Percentiles rank a stretch among this genome's conserved stretches.
Evolutionary conservation across 2,797 vertebrate species (phyloP).

Genomic region (Rhinella marina): DNA sequence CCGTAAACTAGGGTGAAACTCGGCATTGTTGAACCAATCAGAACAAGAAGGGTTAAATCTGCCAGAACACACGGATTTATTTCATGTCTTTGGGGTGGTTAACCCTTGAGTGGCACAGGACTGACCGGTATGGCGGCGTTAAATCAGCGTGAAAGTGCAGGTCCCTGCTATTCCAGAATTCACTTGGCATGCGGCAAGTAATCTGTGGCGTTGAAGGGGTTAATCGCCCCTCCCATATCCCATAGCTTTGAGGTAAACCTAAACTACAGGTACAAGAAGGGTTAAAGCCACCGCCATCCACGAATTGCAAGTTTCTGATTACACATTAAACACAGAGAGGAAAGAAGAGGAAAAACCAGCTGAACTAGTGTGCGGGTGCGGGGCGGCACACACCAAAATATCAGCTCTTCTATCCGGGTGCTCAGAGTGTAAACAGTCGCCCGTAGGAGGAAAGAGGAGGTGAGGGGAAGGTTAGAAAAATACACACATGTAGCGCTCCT

Average conservation of each 20-base stretch:
- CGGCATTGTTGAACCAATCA: neutral
- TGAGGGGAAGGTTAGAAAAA: conserved; percentile 56
- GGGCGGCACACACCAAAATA: conserved; percentile 41
- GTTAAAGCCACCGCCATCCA: conserved; percentile 23
- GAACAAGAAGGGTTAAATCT: neutral
- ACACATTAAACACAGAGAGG: conserved; percentile 31
- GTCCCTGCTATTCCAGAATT: neutral
- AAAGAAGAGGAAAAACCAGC: conserved; percentile 46
- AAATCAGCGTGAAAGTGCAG: neutral
- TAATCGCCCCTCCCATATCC: neutral
- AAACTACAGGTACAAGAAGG: neutral
- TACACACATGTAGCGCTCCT: conserved; percentile 2
- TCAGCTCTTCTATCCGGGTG: conserved; percentile 32
- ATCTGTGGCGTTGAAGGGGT: neutral
- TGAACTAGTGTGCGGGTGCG: conserved; percentile 20
- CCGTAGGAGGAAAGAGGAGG: conserved; percentile 42
- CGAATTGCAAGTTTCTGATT: neutral
- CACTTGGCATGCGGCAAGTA: neutral
- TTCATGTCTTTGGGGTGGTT: neutral
- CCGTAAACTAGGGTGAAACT: neutral
- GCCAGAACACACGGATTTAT: neutral
- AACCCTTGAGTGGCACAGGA: too few relatives aligned
- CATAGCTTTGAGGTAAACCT: neutral
- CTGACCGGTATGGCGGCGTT: neutral
- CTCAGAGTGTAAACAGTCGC: conserved; percentile 48